Evolutionary conservation across 1,140 invertebrate species (phyloP), one percentile per base, ranked within the genome.

Genomic region (Micrasema minimum): DNA sequence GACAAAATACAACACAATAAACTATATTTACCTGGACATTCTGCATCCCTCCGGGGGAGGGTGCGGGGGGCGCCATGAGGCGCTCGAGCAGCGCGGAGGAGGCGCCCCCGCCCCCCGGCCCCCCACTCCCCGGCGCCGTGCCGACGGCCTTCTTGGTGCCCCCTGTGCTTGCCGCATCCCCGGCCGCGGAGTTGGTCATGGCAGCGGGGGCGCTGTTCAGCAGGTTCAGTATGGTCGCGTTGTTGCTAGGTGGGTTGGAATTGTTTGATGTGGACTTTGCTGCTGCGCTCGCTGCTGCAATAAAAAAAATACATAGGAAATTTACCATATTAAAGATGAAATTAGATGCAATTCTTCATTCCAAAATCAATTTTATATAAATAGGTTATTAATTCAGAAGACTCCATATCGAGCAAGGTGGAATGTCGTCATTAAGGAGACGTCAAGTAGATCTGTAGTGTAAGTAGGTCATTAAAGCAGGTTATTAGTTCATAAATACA

Each of bases 1-100:
- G n/a, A n/a, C n/a, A n/a, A n/a, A n/a, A n/a, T n/a, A n/a, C n/a
- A n/a, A n/a, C n/a, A n/a, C n/a, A n/a, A n/a, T n/a, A n/a, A n/a
- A n/a, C n/a, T n/a, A n/a, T n/a, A n/a, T n/a, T n/a, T n/a, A 87
- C 90, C 50, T 94, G 85, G 89, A 91, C 57, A 91, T 87, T 59
- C 53, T 94, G 85, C 76, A 90, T 41, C 22, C n/a, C 43, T 10
- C 74, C 50, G 11, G 79, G 74, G 64, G 85, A 77, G 43, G 80
- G 73, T n/a, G 81, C 79, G 16, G 74, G 72, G 35, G 72, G 72
- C 0, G 75, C 72, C 74, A 85, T 85, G 4, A 85, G 77, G 20
- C 83, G 73, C 74, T 85, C 83, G 46, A 85, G 66, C 45, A 85
- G 59, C 26, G 81, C 83, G 23, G 81, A 82, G 55, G 83, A 80